A percentile compares a stretch with the other conserved stretches of the same genome.
Evolutionary conservation across 2,113 vertebrate species (phyloP).

Genomic region (Entelurus aequoreus): DNA sequence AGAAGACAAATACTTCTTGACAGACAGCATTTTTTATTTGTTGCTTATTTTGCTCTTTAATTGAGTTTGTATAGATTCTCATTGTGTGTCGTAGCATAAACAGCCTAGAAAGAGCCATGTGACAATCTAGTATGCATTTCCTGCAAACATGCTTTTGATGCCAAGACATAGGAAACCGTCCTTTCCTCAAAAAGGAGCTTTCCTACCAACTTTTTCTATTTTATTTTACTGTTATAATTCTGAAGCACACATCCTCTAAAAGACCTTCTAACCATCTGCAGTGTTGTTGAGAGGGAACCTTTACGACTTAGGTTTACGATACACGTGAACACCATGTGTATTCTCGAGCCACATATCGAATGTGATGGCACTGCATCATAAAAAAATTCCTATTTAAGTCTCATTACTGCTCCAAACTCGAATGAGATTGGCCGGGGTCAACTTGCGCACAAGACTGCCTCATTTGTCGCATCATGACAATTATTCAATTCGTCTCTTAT

Average conservation of each 20-base stretch:
- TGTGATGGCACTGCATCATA: slow-evolving; percentile 13
- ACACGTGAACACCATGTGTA: slow-evolving; percentile 10
- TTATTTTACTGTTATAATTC: not conserved
- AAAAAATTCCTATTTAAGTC: slow-evolving; percentile 5
- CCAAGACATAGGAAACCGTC: slow-evolving; percentile 27
- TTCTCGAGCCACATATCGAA: slow-evolving; percentile 17
- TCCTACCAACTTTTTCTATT: not conserved
- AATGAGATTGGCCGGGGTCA: not conserved
- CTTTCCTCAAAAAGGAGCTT: slow-evolving; percentile 1
- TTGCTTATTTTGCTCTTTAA: slow-evolving; percentile 25
- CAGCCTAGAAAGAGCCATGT: slow-evolving; percentile 31
- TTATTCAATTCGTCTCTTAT: not conserved
- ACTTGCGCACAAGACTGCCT: not conserved
- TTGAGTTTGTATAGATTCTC: slow-evolving; percentile 24
- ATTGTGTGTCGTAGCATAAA: slow-evolving; percentile 26
- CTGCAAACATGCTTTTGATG: slow-evolving; percentile 26
- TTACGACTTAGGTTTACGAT: slow-evolving; percentile 25
- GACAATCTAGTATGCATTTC: slow-evolving; percentile 30
- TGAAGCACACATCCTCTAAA: slow-evolving; percentile 10
- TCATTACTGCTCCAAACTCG: not conserved
- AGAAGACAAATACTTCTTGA: slow-evolving; percentile 43
- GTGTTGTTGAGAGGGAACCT: slow-evolving; percentile 25
- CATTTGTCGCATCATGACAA: not conserved
- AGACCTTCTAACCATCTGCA: slow-evolving; percentile 36
- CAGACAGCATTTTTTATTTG: slow-evolving; percentile 27